A percentile compares a stretch with the other conserved stretches of the same genome.
phyloP scores from a whole-genome alignment of 2,797 vertebrate species.

The Xiphorhynchus erythropygius region DNA sequence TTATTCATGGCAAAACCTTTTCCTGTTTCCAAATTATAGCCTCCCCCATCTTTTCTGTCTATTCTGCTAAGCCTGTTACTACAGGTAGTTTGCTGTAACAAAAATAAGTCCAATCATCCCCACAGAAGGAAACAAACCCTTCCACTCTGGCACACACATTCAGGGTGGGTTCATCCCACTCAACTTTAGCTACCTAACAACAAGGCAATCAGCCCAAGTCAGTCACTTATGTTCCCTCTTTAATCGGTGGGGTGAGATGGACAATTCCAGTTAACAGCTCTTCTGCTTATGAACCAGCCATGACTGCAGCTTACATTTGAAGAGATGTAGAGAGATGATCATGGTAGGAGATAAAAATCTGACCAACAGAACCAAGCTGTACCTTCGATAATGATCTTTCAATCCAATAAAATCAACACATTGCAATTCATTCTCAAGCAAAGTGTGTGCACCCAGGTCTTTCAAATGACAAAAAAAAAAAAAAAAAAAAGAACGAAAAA shows the following conservation, averaged over 20 bases:
- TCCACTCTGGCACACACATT: neutral
- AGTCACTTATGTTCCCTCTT: neutral
- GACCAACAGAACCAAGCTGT: neutral
- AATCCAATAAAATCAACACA: neutral
- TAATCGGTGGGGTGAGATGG: neutral
- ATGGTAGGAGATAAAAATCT: neutral
- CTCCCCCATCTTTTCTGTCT: neutral
- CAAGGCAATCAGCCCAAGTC: neutral
- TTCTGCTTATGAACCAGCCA: neutral
- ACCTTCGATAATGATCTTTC: neutral
- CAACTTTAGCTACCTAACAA: neutral
- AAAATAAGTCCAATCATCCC: neutral
- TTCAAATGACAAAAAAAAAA: neutral
- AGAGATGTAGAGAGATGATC: neutral
- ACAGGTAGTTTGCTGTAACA: conserved; percentile 17
- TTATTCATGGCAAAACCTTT: neutral
- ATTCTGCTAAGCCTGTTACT: conserved; percentile 14
- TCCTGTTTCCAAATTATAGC: neutral
- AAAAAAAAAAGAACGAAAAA: too few relatives aligned
- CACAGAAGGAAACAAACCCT: conserved; percentile 18
- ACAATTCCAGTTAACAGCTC: neutral
- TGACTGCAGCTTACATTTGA: neutral
- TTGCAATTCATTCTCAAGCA: neutral
- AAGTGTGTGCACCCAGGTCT: neutral
- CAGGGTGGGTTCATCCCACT: neutral